phyloP scores from a whole-genome alignment of 2,113 vertebrate genomes.

The Acrocephalus arundinaceus region DNA sequence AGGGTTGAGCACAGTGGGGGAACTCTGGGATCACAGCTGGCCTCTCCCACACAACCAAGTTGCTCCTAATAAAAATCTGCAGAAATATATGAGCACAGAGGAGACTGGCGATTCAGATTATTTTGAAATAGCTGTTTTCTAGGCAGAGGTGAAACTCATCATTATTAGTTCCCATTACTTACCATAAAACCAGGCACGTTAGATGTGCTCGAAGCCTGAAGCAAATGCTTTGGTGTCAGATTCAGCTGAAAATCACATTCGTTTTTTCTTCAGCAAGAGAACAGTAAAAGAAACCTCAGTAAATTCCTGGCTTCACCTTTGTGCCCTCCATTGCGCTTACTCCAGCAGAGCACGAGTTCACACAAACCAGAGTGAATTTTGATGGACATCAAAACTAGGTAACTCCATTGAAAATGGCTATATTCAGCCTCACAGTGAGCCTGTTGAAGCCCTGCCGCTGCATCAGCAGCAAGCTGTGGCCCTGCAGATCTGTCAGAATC shows the following conservation, averaged over 20 bases:
- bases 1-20: background rate
- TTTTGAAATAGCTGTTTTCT: slow-evolving; percentile 54
- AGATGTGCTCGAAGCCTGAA: slow-evolving; percentile 36
- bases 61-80: background rate
- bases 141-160: slow-evolving; percentile 40
- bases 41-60: background rate
- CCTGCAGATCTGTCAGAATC: background rate
- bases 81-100: background rate
- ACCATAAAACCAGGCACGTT: slow-evolving; percentile 42
- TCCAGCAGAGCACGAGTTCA: slow-evolving; percentile 17
- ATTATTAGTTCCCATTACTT: slow-evolving; percentile 61
- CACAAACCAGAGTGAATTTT: slow-evolving; percentile 32
- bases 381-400: slow-evolving; percentile 44
- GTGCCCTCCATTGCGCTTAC: slow-evolving; percentile 33
- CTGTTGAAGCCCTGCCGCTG: background rate
- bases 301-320: slow-evolving; percentile 52
- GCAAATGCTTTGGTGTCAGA: slow-evolving; percentile 56
- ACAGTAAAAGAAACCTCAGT: slow-evolving; percentile 57
- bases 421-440: background rate
- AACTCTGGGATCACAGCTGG: background rate
- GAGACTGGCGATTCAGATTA: background rate
- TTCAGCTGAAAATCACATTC: slow-evolving; percentile 55
- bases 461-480: background rate
- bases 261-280: slow-evolving; percentile 33
- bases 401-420: slow-evolving; percentile 22